These are phyloP conservation scores for Aegithalos caudatus DNA, from an alignment of 2,113 vertebrate genomes.

Conservation along the genomic window DNA sequence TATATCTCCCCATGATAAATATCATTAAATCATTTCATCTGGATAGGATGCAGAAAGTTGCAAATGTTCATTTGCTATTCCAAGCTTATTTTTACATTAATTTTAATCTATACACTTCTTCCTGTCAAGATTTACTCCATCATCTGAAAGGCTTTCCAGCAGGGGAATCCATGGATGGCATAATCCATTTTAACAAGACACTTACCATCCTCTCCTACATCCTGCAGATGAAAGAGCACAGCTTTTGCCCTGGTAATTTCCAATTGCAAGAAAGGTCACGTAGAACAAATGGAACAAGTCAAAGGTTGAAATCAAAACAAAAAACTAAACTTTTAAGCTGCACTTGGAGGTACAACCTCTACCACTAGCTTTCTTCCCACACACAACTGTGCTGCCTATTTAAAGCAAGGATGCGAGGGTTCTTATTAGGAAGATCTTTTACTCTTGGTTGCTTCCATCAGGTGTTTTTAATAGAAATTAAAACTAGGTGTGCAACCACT, in stretches of 20 bases:
- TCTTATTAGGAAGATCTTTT: neutral
- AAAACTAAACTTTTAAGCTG: conserved; percentile 12
- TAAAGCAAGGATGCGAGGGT: neutral
- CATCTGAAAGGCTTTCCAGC: neutral
- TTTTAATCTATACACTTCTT: neutral
- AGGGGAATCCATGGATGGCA: neutral
- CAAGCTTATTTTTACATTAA: neutral
- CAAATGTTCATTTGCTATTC: neutral
- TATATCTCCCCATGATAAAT: neutral
- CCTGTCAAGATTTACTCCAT: neutral
- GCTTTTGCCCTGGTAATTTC: conserved; percentile 28
- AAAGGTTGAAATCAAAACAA: conserved; percentile 48
- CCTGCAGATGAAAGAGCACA: neutral
- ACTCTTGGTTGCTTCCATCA: neutral
- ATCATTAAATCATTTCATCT: neutral
- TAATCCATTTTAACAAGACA: conserved; percentile 28
- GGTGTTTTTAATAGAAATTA: neutral
- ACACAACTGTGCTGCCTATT: neutral
- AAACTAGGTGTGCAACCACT: neutral
- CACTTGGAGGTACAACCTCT: neutral
- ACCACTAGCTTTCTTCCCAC: neutral
- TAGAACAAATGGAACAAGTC: conserved; percentile 3
- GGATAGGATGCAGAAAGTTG: neutral
- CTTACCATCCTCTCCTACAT: neutral
- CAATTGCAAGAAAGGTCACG: neutral